Evolutionary conservation across 1,140 invertebrate species (phyloP), one percentile per base, ranked within the genome.

Genomic region (Venturia canescens): DNA sequence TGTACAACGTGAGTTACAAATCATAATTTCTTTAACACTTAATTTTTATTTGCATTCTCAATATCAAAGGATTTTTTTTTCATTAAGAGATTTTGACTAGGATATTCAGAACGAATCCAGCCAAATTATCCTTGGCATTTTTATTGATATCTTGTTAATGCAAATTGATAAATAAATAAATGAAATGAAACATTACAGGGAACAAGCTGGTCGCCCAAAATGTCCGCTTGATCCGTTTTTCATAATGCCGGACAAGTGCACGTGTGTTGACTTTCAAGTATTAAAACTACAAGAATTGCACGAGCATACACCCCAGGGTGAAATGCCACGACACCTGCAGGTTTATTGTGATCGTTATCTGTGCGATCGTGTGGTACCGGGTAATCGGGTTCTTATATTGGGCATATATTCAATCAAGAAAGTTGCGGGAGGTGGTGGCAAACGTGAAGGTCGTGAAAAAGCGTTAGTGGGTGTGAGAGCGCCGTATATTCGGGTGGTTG

Each of bases 361-460:
- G 15, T 99, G 98, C 90, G 99, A 99, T 89, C 94, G 95, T 88
- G 96, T 98, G 50, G 98, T 99, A 0, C 99, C 99, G 57, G 99
- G 99, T 1, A 99, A 99, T 88, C 94, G 98, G 83, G 97, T 99
- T 15, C 95, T 96, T 9, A 95, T 99, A 69, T 94, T 99, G 69
- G 99, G 99, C 26, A 97, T 99, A 86, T 99, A 97, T 91, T 99
- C 97, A 0, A 99, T 99, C 81, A 99, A 98, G 88, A 99, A 99
- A 92, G 93, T 96, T 18, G 92, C 93, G 1, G 95, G 94, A 87
- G 87, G 93, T 9, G 89, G 90, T 48, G 93, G 93, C 82, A 93
- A 92, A 91, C 91, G 93, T 86, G 94, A 95, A 85, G 93, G 94
- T n/a, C 94, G 94, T 82, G 97, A 98, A 44, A 98, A 97, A 88